Evolutionary conservation across 1,140 invertebrate genomes (phyloP).

Genomic region (Pollicipes pollicipes): DNA sequence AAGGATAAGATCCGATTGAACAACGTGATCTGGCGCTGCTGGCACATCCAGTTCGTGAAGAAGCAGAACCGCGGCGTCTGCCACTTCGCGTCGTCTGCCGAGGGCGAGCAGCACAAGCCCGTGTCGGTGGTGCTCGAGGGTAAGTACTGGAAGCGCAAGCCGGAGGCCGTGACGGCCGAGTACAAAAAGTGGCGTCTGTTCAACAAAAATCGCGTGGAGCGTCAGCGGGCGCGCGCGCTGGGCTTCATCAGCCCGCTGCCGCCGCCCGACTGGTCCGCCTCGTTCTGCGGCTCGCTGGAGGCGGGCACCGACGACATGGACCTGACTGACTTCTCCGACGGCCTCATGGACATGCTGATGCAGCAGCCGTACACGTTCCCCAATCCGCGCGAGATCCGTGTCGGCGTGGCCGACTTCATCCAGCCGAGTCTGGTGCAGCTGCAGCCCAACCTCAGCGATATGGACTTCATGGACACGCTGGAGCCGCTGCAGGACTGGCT

Average conservation of each 20-base stretch:
- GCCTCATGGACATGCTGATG: neutral
- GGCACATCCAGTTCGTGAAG: conserved; percentile 97
- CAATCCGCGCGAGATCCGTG: conserved; percentile 76
- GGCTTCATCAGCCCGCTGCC: neutral
- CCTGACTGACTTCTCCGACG: neutral
- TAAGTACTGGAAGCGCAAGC: conserved; percentile 96
- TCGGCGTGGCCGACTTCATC: conserved; percentile 61
- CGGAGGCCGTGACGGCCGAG: conserved; percentile 90
- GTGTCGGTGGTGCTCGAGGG: conserved; percentile 82
- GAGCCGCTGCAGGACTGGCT: conserved; percentile 40
- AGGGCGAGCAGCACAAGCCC: conserved; percentile 86
- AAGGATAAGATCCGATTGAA: conserved; percentile 98
- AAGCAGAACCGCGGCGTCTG: conserved; percentile 96
- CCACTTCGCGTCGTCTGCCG: conserved; percentile 88
- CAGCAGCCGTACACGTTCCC: conserved; percentile 87
- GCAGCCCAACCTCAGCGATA: conserved; percentile 92
- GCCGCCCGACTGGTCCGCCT: neutral
- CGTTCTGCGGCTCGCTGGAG: neutral
- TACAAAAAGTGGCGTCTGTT: conserved; percentile 99
- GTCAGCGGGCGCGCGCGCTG: neutral
- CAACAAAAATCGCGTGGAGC: conserved; percentile 44
- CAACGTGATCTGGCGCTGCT: conserved; percentile 99
- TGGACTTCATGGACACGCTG: conserved; percentile 69
- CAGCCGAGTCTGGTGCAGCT: conserved; percentile 91
- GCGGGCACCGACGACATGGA: neutral